These are phyloP conservation scores for Drosophila punjabiensis DNA, from an alignment of 1,140 invertebrate genomes.

Conservation along the genomic window DNA sequence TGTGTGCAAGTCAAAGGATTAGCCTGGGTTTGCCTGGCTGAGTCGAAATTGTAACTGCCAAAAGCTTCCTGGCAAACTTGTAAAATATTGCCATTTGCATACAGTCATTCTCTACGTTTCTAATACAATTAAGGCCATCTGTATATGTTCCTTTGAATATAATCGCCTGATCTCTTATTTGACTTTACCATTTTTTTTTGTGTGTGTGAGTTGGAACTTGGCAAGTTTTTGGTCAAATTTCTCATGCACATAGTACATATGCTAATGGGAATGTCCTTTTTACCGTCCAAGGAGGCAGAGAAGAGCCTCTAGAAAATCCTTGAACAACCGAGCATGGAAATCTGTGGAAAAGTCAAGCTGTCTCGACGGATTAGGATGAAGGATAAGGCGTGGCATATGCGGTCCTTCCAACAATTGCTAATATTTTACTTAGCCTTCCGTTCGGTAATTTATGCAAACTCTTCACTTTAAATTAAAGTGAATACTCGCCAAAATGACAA, in stretches of 20 bases:
- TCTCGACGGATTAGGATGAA: conserved; percentile 42
- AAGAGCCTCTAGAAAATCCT: conserved; percentile 22
- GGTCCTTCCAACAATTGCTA: conserved; percentile 46
- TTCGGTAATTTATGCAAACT: conserved; percentile 18
- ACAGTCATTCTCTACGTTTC: conserved; percentile 12
- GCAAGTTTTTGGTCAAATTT: conserved; percentile 31
- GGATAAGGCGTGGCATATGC: conserved; percentile 47
- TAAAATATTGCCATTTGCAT: conserved; percentile 59
- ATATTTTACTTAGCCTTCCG: conserved; percentile 45
- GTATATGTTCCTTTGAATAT: conserved; percentile 23
- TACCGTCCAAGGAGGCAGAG: conserved; percentile 35
- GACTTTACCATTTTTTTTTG: conserved; percentile 18
- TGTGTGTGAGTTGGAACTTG: conserved; percentile 21
- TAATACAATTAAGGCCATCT: conserved; percentile 62
- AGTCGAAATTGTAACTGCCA: conserved; percentile 28
- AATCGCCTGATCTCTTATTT: conserved; percentile 39
- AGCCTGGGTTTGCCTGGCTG: conserved; percentile 9
- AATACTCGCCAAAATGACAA: conserved; percentile 41
- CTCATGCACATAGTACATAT: conserved; percentile 74
- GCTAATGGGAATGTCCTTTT: conserved; percentile 54
- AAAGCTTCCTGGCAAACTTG: conserved; percentile 27
- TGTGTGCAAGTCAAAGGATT: conserved; percentile 40
- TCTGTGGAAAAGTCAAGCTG: conserved; percentile 55
- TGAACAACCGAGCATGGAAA: conserved; percentile 20
- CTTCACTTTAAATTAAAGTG: conserved; percentile 9